These are phyloP conservation scores for Hydrozoanthus gracilis DNA, from an alignment of 92 coral and sea anemone genomes.

Conservation along the genomic window DNA sequence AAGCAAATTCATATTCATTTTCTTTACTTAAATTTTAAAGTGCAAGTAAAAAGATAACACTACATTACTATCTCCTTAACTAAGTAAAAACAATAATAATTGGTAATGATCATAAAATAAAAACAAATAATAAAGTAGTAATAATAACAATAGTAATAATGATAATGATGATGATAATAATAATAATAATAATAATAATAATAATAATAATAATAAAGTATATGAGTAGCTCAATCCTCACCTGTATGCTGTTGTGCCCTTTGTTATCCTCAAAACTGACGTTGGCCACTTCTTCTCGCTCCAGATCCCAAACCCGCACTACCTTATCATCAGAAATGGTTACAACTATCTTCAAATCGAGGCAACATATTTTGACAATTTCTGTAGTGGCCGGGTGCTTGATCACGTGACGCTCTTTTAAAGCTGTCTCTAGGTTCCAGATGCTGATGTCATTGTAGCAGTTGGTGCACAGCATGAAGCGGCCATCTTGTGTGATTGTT, in stretches of 20 bases:
- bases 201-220: background rate
- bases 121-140: background rate
- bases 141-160: background rate
- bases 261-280: conserved; percentile 90
- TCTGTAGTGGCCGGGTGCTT: conserved; percentile 94
- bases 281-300: conserved; percentile 75
- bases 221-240: background rate
- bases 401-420: conserved; percentile 88
- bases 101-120: background rate
- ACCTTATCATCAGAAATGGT: conserved; percentile 92
- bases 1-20: too few relatives aligned
- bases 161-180: background rate
- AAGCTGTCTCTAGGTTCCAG: conserved; percentile 96
- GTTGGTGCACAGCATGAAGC: conserved; percentile 91
- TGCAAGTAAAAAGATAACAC: too few relatives aligned
- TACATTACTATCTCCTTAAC: too few relatives aligned
- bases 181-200: background rate
- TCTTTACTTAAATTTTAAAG: too few relatives aligned
- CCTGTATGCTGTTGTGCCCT: conserved; percentile 79
- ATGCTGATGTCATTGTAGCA: conserved; percentile 89
- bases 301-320: conserved; percentile 97
- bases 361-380: conserved; percentile 75
- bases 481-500: conserved; percentile 85
- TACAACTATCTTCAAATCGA: conserved; percentile 81
- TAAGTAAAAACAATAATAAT: background rate